Conservation (phyloP, 2,797 vertebrate species). For the Anguilla anguilla region DNA sequence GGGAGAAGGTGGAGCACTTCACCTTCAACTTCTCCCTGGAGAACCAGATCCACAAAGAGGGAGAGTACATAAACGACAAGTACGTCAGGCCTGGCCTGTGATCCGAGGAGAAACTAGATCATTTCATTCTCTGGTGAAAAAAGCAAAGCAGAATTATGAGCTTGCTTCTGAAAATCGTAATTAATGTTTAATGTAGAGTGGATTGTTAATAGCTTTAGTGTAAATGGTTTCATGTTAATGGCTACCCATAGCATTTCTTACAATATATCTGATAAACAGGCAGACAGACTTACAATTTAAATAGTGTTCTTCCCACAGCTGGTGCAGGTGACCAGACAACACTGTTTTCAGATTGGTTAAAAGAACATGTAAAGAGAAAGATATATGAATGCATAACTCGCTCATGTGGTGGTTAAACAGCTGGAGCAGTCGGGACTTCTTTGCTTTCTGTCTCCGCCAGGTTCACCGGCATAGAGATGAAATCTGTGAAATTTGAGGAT, state of each 20-base stretch:
- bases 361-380: not conserved
- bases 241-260: not conserved
- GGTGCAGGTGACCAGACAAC: not conserved
- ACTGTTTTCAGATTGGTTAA: not conserved
- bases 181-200: too few relatives aligned
- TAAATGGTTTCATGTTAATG: not conserved
- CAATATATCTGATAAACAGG: not conserved
- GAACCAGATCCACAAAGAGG: constrained; percentile 91
- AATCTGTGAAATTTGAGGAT: constrained; percentile 90
- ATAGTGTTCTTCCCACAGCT: not conserved
- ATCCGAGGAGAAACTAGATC: not conserved
- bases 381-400: not conserved
- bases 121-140: not conserved
- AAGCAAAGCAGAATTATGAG: not conserved
- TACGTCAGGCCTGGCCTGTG: constrained; percentile 57
- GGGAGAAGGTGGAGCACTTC: constrained; percentile 83
- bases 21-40: constrained; percentile 96
- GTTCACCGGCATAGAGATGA: constrained; percentile 90
- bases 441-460: constrained; percentile 61
- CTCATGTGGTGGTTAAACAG: not conserved
- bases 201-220: not conserved
- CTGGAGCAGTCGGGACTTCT: not conserved
- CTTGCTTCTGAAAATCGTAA: not conserved
- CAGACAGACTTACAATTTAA: not conserved
- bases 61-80: constrained; percentile 89